Evolutionary conservation across 1,140 invertebrate species (phyloP), one percentile per base, ranked within the genome.

Genomic region (Dinoponera quadriceps): DNA sequence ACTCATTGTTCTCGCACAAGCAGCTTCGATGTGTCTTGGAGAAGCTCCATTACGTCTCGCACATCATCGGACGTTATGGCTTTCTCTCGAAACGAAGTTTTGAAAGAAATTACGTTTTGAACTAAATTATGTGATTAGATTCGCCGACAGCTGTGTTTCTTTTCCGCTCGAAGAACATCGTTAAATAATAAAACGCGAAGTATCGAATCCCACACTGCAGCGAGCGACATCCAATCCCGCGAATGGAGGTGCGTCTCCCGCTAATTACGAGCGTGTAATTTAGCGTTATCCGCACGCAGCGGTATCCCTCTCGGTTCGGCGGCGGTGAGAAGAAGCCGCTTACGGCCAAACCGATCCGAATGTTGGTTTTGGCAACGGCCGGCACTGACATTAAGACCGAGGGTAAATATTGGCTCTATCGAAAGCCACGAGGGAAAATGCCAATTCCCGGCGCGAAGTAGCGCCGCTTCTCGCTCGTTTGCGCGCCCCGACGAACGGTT

Each of bases 301-400:
- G 7, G 65, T 72, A 49, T 66, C 33, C 18, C 3, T 3, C 38
- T 44, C 38, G 22, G 25, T 72, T 2, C 1, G 27, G 14, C 51
- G 38, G 27, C 22, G 48, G n/a, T 48, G 55, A 20, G 16, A 51
- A 77, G 18, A 57, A 59, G 51, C 48, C 33, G 78, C 83, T 88
- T 85, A 88, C 78, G 60, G 83, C 82, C 83, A 84, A 89, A 88
- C 82, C 86, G 81, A 86, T 91, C 88, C 75, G 82, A 84, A 85
- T 91, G 89, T 91, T 91, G 82, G 81, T 89, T 88, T 90, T 91
- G 89, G 90, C 89, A 88, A 75, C 75, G 72, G 63, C 29, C 71
- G 68, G 59, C 77, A 69, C 83, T 89, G 88, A 88, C 85, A 91
- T 90, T 89, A 90, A 87, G 81, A 85, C 75, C 82, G 66, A 25